Evolutionary conservation across 1,140 invertebrate species (phyloP).

Genomic region (Penaeus indicus): DNA sequence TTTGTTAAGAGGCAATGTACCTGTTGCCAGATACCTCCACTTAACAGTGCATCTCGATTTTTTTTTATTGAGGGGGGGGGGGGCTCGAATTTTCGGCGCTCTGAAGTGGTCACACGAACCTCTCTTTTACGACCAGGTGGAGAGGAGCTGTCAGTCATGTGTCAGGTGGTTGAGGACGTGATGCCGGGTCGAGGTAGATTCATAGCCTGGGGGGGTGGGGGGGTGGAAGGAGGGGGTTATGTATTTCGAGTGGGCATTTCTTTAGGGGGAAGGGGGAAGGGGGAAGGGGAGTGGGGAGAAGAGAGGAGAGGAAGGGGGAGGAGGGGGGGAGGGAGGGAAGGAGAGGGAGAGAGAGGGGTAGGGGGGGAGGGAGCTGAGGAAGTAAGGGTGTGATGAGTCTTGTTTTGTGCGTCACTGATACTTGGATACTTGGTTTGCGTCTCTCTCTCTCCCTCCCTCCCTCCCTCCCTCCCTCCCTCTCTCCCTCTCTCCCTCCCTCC

Average conservation of each 20-base stretch:
- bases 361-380: background rate
- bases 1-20: too few species aligned
- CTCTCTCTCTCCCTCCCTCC: too few species aligned
- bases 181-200: background rate
- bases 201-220: background rate
- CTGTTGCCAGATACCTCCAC: too few species aligned
- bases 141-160: background rate
- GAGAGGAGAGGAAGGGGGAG: background rate
- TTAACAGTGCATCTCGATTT: too few species aligned
- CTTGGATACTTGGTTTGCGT: too few species aligned
- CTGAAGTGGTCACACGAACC: too few species aligned
- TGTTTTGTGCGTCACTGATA: slow-evolving; percentile 8
- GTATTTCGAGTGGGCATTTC: too few species aligned
- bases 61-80: too few species aligned
- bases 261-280: background rate
- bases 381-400: background rate
- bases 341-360: slow-evolving; percentile 1
- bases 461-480: too few species aligned
- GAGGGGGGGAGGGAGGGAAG: background rate
- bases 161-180: background rate
- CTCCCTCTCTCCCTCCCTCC: too few species aligned
- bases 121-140: background rate
- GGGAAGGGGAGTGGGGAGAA: background rate
- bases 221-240: background rate
- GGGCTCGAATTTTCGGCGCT: too few species aligned